Evolutionary conservation across 2,797 vertebrate species (phyloP), one percentile per base, ranked within the genome.

Genomic region (Ptychadena robeensis): DNA sequence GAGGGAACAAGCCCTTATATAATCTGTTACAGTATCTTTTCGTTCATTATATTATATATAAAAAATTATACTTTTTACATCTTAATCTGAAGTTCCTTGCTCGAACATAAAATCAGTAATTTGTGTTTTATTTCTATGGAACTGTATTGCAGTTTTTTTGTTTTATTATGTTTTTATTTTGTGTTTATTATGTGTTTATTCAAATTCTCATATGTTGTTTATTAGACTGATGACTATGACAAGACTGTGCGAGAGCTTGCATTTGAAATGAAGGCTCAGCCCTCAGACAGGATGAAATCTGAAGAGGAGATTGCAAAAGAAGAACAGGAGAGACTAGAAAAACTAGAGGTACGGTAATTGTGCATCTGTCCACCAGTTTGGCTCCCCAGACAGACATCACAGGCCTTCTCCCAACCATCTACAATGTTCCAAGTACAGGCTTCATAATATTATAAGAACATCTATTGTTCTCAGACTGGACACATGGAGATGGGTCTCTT

Each of bases 211-310:
- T 6, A 3, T 79, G 28, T 87, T 80, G 84, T 76, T 48, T 57
- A 82, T 32, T 83, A 99, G 98, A 90, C 93, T 61, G 97, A 98
- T 3, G 91, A 95, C 9, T 99, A 99, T 2, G 98, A 99, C 87
- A 88, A 96, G 90, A 94, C 94, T 91, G 98, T 99, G 78, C 93
- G 96, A 38, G 96, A 99, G 90, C 95, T 99, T 74, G 96, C 94
- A 85, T 99, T 99, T 1, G 98, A 99, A 90, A 97, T 98, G 96
- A 99, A 99, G 91, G 98, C 96, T 0, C 96, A 96, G 84, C 97
- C 98, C 2, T 97, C 96, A 0, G 94, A 95, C 91, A 96, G 93
- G 87, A 89, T 98, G 94, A 99, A 98, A 88, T 95, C 95, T 0
- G 93, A 95, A 0, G 96, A 97, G 87, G 96, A 99, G 77, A 25